phyloP scores from a whole-genome alignment of 2,888 invertebrate genomes.

The Caenorhabditis sp. region DNA sequence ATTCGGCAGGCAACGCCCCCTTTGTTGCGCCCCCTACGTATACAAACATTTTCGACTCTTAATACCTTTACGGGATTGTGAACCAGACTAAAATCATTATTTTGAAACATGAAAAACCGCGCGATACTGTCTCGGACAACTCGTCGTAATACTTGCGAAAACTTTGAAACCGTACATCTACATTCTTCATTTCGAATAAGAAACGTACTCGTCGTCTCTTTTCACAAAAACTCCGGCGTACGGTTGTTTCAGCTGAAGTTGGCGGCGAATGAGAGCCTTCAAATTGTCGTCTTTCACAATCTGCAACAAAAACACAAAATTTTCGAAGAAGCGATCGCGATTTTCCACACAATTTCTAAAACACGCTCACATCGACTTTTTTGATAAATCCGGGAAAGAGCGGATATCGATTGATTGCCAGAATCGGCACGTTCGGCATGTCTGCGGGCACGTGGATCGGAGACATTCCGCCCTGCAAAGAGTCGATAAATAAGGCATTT shows the following conservation, averaged over 20 bases:
- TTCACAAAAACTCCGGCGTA: constrained; percentile 97
- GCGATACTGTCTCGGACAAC: too few relatives aligned
- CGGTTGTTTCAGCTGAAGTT: constrained; percentile 95
- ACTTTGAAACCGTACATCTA: too few relatives aligned
- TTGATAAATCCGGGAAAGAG: constrained; percentile 98
- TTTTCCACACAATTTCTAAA: background rate
- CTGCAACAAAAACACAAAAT: constrained; percentile 70
- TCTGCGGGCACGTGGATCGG: constrained; percentile 91
- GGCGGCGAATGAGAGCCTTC: constrained; percentile 91
- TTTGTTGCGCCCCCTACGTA: too few relatives aligned
- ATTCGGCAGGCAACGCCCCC: too few relatives aligned
- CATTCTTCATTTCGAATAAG: too few relatives aligned
- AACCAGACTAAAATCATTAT: too few relatives aligned
- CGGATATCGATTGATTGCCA: constrained; percentile 93
- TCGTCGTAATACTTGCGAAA: too few relatives aligned
- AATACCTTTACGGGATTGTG: too few relatives aligned
- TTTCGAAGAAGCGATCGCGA: background rate
- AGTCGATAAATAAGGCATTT: too few relatives aligned
- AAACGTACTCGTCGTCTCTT: constrained; percentile 87
- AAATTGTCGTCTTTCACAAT: constrained; percentile 89
- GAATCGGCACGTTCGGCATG: constrained; percentile 95
- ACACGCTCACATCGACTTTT: constrained; percentile 88
- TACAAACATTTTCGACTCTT: too few relatives aligned
- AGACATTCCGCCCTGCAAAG: constrained; percentile 58
- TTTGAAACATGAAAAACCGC: too few relatives aligned